Evolutionary conservation across 2,888 invertebrate species (phyloP).

Genomic region (Agrotis clavis): DNA sequence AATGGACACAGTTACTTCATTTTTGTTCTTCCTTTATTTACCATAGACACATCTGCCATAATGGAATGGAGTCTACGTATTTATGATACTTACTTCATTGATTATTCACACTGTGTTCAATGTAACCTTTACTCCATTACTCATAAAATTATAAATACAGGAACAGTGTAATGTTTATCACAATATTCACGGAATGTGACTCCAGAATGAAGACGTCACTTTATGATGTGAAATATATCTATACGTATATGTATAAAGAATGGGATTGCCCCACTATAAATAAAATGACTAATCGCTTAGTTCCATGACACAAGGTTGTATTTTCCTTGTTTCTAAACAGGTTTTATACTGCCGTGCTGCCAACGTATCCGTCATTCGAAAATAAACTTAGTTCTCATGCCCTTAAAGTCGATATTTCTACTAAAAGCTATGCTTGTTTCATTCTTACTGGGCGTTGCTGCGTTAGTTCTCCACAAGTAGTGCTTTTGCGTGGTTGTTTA

Average conservation of each 20-base stretch:
- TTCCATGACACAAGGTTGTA: neutral
- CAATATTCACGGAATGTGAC: too few species aligned
- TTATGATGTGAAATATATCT: neutral
- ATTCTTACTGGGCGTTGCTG: neutral
- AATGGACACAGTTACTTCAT: too few species aligned
- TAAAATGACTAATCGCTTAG: neutral
- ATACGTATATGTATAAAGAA: too few species aligned
- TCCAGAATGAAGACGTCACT: neutral
- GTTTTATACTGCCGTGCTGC: neutral
- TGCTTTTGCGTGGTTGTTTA: neutral
- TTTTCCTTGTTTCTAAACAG: constrained; percentile 18
- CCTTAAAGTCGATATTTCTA: neutral
- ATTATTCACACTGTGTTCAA: too few species aligned
- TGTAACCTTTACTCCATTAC: too few species aligned
- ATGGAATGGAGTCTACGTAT: too few species aligned
- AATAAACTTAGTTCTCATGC: constrained; percentile 2
- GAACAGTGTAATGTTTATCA: too few species aligned
- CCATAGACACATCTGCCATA: too few species aligned
- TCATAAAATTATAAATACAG: too few species aligned
- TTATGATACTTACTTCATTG: too few species aligned
- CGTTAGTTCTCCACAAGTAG: constrained; percentile 3
- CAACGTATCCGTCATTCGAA: neutral
- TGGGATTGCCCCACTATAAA: neutral
- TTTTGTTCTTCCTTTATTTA: too few species aligned
- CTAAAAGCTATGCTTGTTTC: neutral